phyloP scores from a whole-genome alignment of 2,888 invertebrate species.

The Athalia cordata region DNA sequence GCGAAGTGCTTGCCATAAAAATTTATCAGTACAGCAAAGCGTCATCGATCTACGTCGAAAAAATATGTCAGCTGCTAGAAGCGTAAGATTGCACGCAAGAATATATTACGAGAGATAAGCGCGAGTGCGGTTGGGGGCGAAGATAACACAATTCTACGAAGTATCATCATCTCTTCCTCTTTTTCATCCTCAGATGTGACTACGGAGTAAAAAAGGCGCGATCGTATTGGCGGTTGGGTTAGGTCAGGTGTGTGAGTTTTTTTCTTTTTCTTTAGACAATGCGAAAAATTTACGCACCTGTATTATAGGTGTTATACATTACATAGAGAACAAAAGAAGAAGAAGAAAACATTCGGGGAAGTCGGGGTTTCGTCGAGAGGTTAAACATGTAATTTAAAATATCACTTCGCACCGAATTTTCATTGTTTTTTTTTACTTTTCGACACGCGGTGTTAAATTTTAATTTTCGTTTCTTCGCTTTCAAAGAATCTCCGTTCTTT shows the following conservation, averaged over 20 bases:
- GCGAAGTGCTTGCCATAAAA: constrained; percentile 22
- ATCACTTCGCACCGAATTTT: not conserved
- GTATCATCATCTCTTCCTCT: not conserved
- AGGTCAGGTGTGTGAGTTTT: constrained; percentile 12
- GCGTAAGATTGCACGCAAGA: not conserved
- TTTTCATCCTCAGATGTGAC: not conserved
- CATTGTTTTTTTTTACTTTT: not conserved
- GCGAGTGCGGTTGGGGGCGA: not conserved
- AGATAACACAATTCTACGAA: constrained; percentile 6
- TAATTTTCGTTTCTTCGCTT: not conserved
- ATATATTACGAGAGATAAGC: not conserved
- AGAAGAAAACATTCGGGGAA: not conserved
- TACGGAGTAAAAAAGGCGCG: not conserved
- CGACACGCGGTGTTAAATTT: not conserved
- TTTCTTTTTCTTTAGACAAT: not conserved
- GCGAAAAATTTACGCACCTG: not conserved
- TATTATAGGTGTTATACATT: not conserved
- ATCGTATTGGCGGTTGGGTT: constrained; percentile 15
- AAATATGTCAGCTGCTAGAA: not conserved
- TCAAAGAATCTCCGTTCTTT: not conserved
- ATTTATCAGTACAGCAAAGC: not conserved
- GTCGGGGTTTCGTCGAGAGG: no score
- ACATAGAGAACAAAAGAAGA: not conserved
- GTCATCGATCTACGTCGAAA: constrained; percentile 22
- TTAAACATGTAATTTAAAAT: no score